Base-by-base conservation (phyloP, 2,113 vertebrate species). In the Rhea pennata region DNA sequence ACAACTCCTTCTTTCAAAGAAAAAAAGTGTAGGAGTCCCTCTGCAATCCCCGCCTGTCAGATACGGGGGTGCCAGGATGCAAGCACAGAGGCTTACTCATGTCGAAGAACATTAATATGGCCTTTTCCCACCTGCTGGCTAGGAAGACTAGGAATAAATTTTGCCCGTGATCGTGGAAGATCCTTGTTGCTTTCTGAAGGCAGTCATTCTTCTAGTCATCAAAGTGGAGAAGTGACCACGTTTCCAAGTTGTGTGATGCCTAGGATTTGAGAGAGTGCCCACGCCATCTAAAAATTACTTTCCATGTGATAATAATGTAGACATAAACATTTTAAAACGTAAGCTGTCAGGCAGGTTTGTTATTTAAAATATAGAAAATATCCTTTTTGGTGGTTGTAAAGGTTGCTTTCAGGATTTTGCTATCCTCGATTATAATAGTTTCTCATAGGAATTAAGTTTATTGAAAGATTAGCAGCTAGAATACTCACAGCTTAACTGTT, bases 381-480 rank as follows among this genome's bases (percentile, higher is more conserved):
- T 11, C 56, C 1, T 72, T 70, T 70, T 58, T 29, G 54, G 11
- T 50, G 33, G 10, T 12, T 76, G 10, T 16, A 51, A 33, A 76
- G 5, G 15, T 46, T 88, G 9, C 6, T 61, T 84, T 91, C 53
- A 92, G 24, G 14, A 73, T 21, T 64, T 90, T 93, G 0, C 6
- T 82, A 20, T 36, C 15, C 22, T 69, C 33, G 8, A 33, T 29
- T 88, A 40, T 36, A 50, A 61, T 31, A 36, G 31, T 33, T 72
- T 82, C 6, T 79, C 10, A 15, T 50, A 24, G 20, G 10, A 72
- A 65, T 88, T 48, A 59, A 81, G 51, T 44, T 40, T 66, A 26
- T 12, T 65, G n/a, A 65, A 33, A 73, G 10, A 73, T 10, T 10
- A 80, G 29, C 21, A 73, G 4, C 44, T 69, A 0, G 0, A 87